Percentiles rank a stretch among this genome's conserved stretches.
Evolutionary conservation across 2,888 invertebrate species (phyloP).

Genomic region (Stegophylla sp.): DNA sequence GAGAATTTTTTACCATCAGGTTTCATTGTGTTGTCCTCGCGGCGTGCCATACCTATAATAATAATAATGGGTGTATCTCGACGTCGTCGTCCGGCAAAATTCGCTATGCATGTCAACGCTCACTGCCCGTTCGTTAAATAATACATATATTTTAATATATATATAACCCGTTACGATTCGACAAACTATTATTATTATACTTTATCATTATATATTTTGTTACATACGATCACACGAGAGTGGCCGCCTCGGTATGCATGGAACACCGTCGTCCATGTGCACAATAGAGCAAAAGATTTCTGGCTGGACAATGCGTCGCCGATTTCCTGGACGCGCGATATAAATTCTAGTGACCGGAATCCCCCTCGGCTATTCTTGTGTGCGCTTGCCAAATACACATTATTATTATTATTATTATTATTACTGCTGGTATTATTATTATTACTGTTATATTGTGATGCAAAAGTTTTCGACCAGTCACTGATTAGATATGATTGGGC

Average conservation of each 20-base stretch:
- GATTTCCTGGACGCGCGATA: conserved; percentile 34
- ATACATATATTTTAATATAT: no score
- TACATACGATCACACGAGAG: conserved; percentile 52
- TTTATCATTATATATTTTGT: conserved; percentile 42
- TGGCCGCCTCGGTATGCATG: background rate
- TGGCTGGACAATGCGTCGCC: conserved; percentile 48
- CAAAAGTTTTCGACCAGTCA: background rate
- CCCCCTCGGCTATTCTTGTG: background rate
- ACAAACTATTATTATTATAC: conserved; percentile 34
- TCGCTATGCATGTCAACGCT: conserved; percentile 43
- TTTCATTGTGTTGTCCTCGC: background rate
- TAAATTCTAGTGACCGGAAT: conserved; percentile 56
- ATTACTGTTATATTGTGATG: background rate
- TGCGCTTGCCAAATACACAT: background rate
- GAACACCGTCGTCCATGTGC: background rate
- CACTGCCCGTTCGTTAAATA: conserved; percentile 16
- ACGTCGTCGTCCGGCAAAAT: background rate
- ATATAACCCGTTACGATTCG: conserved; percentile 51
- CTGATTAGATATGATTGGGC: no score
- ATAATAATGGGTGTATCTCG: background rate
- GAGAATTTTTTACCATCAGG: background rate
- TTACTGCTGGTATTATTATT: background rate
- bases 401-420: background rate
- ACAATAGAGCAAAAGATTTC: conserved; percentile 26
- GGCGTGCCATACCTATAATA: background rate